Percentiles rank a stretch among this genome's conserved stretches.
phyloP scores from a whole-genome alignment of 2,888 invertebrate species.

The Psylliodes chrysocephalus region DNA sequence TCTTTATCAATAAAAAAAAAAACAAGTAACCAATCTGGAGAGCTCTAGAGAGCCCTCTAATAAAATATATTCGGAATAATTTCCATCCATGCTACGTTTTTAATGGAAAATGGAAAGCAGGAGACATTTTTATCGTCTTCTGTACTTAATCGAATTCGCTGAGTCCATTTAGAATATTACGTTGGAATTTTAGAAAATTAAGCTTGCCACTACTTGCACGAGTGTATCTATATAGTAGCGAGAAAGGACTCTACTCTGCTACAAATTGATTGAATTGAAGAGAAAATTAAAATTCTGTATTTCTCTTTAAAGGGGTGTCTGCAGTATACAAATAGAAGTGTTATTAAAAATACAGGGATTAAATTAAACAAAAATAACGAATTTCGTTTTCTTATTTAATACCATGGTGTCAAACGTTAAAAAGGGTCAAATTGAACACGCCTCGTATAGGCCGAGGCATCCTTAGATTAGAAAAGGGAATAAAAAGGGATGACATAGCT shows the following conservation, averaged over 20 bases:
- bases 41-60: no score
- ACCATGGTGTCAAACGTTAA: conserved; percentile 5
- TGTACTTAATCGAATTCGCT: conserved; percentile 28
- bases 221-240: neutral
- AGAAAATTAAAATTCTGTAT: no score
- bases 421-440: conserved; percentile 28
- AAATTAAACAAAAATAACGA: no score
- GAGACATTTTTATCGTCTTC: conserved; percentile 29
- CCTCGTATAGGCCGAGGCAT: conserved; percentile 8
- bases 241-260: neutral
- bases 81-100: conserved; percentile 21
- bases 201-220: conserved; percentile 5
- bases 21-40: no score
- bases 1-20: no score
- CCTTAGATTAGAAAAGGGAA: conserved; percentile 32
- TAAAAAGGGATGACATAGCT: conserved; percentile 33
- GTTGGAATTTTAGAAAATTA: conserved; percentile 27
- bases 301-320: no score
- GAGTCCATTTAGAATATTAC: conserved; percentile 32
- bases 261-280: no score
- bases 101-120: conserved; percentile 20
- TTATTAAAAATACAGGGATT: no score
- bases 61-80: conserved; percentile 29
- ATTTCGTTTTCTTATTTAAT: conserved; percentile 2
- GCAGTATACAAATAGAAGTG: no score